Evolutionary conservation across 1,140 invertebrate genomes (phyloP), one percentile per base, ranked within the genome.

Genomic region (Drosophila kanapiae): DNA sequence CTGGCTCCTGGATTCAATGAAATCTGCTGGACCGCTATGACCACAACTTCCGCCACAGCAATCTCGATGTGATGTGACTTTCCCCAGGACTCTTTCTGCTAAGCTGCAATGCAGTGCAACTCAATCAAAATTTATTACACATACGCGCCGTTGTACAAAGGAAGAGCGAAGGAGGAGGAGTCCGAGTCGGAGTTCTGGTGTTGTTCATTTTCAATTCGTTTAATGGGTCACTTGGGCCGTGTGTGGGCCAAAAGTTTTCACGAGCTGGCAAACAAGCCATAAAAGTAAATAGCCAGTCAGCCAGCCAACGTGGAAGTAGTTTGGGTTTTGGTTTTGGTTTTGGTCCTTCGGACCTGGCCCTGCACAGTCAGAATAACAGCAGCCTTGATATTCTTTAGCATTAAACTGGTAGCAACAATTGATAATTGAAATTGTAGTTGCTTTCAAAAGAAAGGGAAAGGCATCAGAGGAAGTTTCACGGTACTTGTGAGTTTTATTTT

Each of bases 71-170:
- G 53, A n/a, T 72, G 60, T 72, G 67, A 72, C 67, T 69, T 31
- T 23, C 18, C 35, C 13, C 38, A 7, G 37, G 61, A 56, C 45
- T 48, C 58, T 45, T 59, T 64, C 63, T 45, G 33, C 40, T 56
- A 45, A 51, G 56, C 83, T 88, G 83, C 83, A 88, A 51, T 84
- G 77, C 83, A 88, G 57, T 84, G 77, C 64, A 87, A 71, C 77
- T 87, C 83, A 87, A 87, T 87, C 85, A 88, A 84, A 83, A 87
- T 88, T 88, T 84, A 87, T 88, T 88, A 88, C 83, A 88, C 83
- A 87, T 87, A 87, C 83, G 83, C 80, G 61, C 45, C 71, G 79
- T 72, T 56, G 53, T 61, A 70, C 69, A 38, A 70, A 53, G 3
- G 54, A 14, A 38, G 23, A 13, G 45, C 23, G 23, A 5, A 9